phyloP scores from a whole-genome alignment of 2,888 invertebrate genomes.

The Pemphredon lugubris region DNA sequence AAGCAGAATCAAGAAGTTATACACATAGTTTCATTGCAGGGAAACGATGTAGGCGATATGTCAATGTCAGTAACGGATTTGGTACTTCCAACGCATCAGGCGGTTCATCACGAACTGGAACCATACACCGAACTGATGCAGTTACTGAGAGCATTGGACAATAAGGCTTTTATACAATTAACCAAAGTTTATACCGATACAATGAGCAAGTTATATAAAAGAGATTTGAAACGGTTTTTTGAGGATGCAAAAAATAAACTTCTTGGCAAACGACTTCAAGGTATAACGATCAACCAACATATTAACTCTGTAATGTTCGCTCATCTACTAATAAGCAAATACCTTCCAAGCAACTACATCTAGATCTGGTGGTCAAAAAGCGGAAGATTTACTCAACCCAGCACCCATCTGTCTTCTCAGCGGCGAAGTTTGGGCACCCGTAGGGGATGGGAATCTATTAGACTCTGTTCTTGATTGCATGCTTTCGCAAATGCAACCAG shows the following conservation, averaged over 20 bases:
- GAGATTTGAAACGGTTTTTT: conserved; percentile 90
- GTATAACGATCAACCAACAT: conserved; percentile 41
- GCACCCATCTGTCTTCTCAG: conserved; percentile 77
- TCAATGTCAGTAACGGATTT: conserved; percentile 82
- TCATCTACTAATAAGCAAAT: conserved; percentile 4
- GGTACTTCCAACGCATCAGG: conserved; percentile 88
- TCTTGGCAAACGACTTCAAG: conserved; percentile 73
- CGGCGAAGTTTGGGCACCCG: conserved; percentile 75
- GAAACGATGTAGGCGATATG: conserved; percentile 87
- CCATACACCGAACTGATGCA: conserved; percentile 95
- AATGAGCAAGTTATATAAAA: conserved; percentile 93
- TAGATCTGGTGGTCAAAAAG: conserved; percentile 74
- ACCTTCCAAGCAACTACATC: conserved; percentile 68
- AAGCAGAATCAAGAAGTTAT: not conserved
- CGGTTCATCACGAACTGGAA: conserved; percentile 92
- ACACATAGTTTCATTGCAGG: conserved; percentile 76
- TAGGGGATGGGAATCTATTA: conserved; percentile 76
- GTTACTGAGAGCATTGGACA: conserved; percentile 94
- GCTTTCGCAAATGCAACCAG: conserved; percentile 93
- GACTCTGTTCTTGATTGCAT: conserved; percentile 92
- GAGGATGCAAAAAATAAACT: conserved; percentile 84
- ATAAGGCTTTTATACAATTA: conserved; percentile 90
- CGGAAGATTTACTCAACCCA: conserved; percentile 74
- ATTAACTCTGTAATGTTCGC: conserved; percentile 8
- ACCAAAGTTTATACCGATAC: conserved; percentile 91